phyloP scores from a whole-genome alignment of 2,113 vertebrate species.

The Notiomystis cincta region DNA sequence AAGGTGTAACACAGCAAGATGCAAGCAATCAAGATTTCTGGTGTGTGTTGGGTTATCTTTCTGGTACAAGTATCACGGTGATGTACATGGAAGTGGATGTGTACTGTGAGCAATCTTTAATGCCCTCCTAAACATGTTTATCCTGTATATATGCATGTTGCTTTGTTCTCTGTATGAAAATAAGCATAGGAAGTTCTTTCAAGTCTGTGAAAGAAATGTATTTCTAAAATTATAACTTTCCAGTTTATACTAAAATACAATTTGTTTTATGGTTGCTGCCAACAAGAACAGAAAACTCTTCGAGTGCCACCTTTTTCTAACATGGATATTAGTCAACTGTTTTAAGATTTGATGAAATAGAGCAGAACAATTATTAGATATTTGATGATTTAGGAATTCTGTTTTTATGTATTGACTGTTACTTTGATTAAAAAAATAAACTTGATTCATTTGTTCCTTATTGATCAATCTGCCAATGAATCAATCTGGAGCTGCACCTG shows the following conservation, averaged over 20 bases:
- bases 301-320: not conserved
- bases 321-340: not conserved
- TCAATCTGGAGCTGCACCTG: not conserved
- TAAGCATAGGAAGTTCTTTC: not conserved
- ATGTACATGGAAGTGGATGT: rapidly evolving
- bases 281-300: not conserved
- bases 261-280: not conserved
- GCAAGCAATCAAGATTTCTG: not conserved
- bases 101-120: not conserved
- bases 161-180: not conserved
- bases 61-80: not conserved
- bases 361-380: not conserved
- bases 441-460: not conserved
- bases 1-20: not conserved
- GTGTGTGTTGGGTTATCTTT: not conserved
- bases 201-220: not conserved
- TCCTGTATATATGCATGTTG: not conserved
- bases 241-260: not conserved
- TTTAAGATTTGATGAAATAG: not conserved
- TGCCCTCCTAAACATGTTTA: not conserved
- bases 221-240: not conserved
- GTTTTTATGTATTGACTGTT: not conserved
- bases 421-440: not conserved
- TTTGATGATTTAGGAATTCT: not conserved
- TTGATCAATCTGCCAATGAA: not conserved